Evolutionary conservation across 2,797 vertebrate genomes (phyloP).

Genomic region (Malurus splendens): DNA sequence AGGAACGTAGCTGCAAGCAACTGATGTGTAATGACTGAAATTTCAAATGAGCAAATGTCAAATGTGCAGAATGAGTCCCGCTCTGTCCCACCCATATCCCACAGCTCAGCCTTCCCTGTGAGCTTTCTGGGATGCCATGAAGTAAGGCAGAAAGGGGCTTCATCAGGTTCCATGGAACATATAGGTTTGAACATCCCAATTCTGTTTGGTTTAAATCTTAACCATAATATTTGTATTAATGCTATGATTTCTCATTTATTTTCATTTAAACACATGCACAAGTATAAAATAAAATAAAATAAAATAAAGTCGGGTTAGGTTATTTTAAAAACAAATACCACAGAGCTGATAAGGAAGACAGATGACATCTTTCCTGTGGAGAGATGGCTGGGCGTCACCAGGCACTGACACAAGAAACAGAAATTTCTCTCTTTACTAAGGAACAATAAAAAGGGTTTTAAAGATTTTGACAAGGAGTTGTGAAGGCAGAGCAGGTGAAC

Average conservation of each 20-base stretch:
- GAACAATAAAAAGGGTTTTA: neutral
- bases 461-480: neutral
- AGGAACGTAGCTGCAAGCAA: neutral
- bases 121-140: neutral
- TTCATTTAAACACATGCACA: neutral
- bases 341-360: neutral
- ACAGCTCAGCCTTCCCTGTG: accelerated
- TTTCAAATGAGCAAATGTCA: neutral
- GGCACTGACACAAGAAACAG: neutral
- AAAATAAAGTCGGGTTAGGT: neutral
- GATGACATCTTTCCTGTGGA: neutral
- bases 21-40: neutral
- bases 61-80: neutral
- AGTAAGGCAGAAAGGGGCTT: neutral
- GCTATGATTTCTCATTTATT: neutral
- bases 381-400: neutral
- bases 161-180: neutral
- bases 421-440: neutral
- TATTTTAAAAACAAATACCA: conserved; percentile 8
- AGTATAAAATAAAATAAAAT: neutral
- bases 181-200: neutral
- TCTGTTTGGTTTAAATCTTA: neutral
- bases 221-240: conserved; percentile 1
- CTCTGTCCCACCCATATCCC: accelerated
- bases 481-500: neutral